Evolutionary conservation across 2,888 invertebrate species (phyloP), one percentile per base, ranked within the genome.

Genomic region (Lycaena phlaeas): DNA sequence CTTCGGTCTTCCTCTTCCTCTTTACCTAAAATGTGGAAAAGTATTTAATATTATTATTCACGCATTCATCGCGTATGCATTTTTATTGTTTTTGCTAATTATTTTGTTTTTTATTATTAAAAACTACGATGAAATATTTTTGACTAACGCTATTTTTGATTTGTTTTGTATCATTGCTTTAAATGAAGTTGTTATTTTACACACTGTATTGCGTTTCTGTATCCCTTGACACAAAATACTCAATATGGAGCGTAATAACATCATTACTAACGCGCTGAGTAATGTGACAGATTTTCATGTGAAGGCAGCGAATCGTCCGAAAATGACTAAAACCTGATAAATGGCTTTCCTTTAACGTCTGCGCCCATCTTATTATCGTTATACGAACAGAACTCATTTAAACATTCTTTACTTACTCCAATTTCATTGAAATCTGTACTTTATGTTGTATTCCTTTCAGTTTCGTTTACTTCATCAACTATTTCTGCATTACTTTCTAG

Each of bases 311-410:
- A 82, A 78, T 73, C 68, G 69, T 67, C 64, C 75, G 81, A 82
- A 84, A 82, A 79, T 76, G 72, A 66, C 77, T 65, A 68, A 79
- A 82, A 77, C 66, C 81, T 84, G 81, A 84, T 81, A 84, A 84
- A 84, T 84, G 78, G 76, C 67, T 82, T 84, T 84, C 78, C 82
- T 82, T 81, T 84, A 82, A 81, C 82, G 82, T 81, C 82, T 82
- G 82, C 81, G 70, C 78, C 79, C 79, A 84, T 84, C 84, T 84
- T 82, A 84, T 82, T 82, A 84, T 82, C 84, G 77, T 81, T 82
- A 79, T 66, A 73, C 78, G 74, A 82, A 81, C 79, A 81, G 81
- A 78, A 78, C 78, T 81, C 81, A 82, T 79, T 81, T 72, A 59
- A 65, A 68, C 72, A 70, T 69, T 73, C 73, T 71, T 68, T 62